Base-by-base conservation (phyloP, 2,113 vertebrate genomes). In the Thomomys bottae region DNA sequence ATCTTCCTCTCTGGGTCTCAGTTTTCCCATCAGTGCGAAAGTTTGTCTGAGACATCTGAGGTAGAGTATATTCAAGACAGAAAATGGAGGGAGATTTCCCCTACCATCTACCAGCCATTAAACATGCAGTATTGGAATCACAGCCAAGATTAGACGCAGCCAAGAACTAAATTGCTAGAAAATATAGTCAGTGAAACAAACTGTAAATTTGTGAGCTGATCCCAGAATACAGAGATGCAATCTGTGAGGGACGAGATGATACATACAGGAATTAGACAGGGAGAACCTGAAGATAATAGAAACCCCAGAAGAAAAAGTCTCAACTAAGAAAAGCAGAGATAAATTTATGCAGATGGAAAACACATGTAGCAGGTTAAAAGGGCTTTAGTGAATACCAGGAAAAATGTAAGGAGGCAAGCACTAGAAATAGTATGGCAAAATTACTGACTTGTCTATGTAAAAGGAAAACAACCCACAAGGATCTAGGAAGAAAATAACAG, bases 331-430 rank as follows among this genome's bases (percentile, higher is more conserved):
- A 85, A 86, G 38, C 34, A 87, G 34, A 32, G n/a, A 82, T 59
- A 67, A 32, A 79, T 23, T 10, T 49, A 68, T 23, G 2, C n/a
- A 81, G 67, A 93, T n/a, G 59, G 71, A 86, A 91, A 86, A 85
- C 61, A 64, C 40, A 79, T 40, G 32, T 26, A 80, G 83, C 24
- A 64, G 78, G 68, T 70, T 80, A 84, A 92, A 84, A 92, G 80
- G 66, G 54, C 32, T 70, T 70, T 82, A 54, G 63, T 42, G 49
- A 81, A 87, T 64, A 78, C 63, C 49, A 82, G 76, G 71, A 87
- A 54, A 54, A 49, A 75, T 70, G 12, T 63, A 66, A 70, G 72
- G 75, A 92, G 36, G 42, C 24, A 79, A 72, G 79, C 8, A 70
- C 38, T 20, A 79, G 67, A 49, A 72, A 83, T 3, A 54, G 57